A percentile compares a stretch with the other conserved stretches of the same genome.
Conservation (phyloP, 2,888 invertebrate species). For the Bombyx huttoni region DNA sequence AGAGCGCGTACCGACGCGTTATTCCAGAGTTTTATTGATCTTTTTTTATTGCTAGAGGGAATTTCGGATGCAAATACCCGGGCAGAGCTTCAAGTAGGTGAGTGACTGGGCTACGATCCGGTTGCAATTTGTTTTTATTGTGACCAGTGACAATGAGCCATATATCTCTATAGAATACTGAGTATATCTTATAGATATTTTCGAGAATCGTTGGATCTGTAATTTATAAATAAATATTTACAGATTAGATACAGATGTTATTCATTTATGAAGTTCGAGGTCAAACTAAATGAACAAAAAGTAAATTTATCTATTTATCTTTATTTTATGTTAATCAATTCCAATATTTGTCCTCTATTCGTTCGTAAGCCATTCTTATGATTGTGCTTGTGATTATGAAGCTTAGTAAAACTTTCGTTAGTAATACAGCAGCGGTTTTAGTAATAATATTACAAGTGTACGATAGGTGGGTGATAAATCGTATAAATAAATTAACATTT, state of each 20-base stretch:
- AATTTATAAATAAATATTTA: too few relatives aligned
- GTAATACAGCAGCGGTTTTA: too few relatives aligned
- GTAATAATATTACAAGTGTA: too few relatives aligned
- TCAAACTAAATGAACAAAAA: not conserved
- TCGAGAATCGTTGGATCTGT: not conserved
- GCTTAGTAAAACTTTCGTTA: too few relatives aligned
- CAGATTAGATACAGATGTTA: not conserved
- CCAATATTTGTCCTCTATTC: too few relatives aligned
- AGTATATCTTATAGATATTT: not conserved
- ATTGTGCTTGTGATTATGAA: too few relatives aligned
- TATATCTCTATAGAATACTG: not conserved
- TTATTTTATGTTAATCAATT: too few relatives aligned
- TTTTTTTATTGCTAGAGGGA: slow-evolving; percentile 12
- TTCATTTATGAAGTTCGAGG: not conserved
- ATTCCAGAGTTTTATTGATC: slow-evolving; percentile 12
- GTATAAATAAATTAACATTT: too few relatives aligned
- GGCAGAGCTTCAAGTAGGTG: slow-evolving; percentile 9
- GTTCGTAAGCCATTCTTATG: too few relatives aligned
- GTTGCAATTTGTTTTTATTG: not conserved
- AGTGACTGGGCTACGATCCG: not conserved
- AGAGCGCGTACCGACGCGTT: slow-evolving; percentile 11
- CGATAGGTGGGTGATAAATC: too few relatives aligned
- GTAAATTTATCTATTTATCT: too few relatives aligned
- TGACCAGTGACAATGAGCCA: not conserved
- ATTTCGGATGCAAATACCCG: slow-evolving; percentile 11